Evolutionary conservation across 2,888 invertebrate species (phyloP).

Genomic region (Xanthorhoe designata): DNA sequence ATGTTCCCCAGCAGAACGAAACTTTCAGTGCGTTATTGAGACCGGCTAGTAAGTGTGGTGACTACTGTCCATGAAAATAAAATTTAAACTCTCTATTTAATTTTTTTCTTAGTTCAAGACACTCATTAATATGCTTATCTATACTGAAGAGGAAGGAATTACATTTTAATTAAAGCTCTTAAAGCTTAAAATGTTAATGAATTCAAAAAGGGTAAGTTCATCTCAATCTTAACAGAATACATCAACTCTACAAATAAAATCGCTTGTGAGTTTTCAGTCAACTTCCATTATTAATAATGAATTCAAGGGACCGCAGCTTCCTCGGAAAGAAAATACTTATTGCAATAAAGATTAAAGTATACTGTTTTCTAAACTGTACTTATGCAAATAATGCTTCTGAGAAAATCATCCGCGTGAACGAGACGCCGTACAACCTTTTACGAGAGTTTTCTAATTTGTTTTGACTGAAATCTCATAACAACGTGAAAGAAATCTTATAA

Average conservation of each 20-base stretch:
- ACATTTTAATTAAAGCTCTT: background rate
- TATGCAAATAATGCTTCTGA: constrained; percentile 42
- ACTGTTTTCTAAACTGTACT: constrained; percentile 44
- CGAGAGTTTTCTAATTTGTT: background rate
- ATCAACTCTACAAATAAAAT: constrained; percentile 12
- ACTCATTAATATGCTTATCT: background rate
- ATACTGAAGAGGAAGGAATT: background rate
- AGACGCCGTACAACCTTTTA: constrained; percentile 24
- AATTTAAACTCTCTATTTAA: too few species aligned
- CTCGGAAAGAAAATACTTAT: constrained; percentile 27
- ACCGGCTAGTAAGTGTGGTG: too few species aligned
- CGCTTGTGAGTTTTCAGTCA: constrained; percentile 31
- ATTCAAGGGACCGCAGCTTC: constrained; percentile 40
- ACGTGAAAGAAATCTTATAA: background rate
- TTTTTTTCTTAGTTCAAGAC: background rate
- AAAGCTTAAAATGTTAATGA: background rate
- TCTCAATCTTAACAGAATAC: background rate
- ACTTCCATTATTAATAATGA: constrained; percentile 44
- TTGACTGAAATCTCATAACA: background rate
- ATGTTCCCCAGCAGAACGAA: too few species aligned
- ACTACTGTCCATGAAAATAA: too few species aligned
- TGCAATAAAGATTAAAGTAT: constrained; percentile 21
- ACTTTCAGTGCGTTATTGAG: too few species aligned
- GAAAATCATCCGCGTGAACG: constrained; percentile 22
- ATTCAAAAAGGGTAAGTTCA: background rate